Percentiles rank a stretch among this genome's conserved stretches.
phyloP scores from a whole-genome alignment of 2,797 vertebrate genomes.

The Betta splendens region DNA sequence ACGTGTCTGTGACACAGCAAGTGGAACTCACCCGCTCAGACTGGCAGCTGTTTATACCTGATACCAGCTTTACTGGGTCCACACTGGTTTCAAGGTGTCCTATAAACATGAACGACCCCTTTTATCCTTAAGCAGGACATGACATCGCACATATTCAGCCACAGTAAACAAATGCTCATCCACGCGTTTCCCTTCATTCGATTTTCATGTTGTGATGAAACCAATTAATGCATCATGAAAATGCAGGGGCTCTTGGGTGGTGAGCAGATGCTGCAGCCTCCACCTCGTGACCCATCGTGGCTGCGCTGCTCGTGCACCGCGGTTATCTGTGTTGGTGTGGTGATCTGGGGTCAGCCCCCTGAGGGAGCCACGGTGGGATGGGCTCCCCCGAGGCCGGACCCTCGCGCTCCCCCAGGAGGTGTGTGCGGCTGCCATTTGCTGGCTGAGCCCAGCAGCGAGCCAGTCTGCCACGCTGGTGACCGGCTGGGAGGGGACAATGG shows the following conservation, averaged over 20 bases:
- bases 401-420: constrained; percentile 49
- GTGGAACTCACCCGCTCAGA: background rate
- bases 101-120: too few species aligned
- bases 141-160: too few species aligned
- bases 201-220: background rate
- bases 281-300: constrained; percentile 61
- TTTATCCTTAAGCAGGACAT: too few species aligned
- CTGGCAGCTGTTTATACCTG: background rate
- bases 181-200: background rate
- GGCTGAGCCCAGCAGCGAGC: constrained; percentile 46
- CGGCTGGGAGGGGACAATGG: constrained; percentile 56
- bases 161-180: background rate
- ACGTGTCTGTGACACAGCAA: constrained; percentile 44
- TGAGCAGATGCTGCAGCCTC: constrained; percentile 71
- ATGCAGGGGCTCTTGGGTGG: constrained; percentile 16
- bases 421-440: constrained; percentile 58
- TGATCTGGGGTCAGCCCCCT: constrained; percentile 58
- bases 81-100: too few species aligned
- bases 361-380: constrained; percentile 41
- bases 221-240: background rate
- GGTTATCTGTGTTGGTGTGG: constrained; percentile 37
- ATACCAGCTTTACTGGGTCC: too few species aligned
- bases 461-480: constrained; percentile 54
- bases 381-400: constrained; percentile 68
- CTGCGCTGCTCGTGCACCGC: constrained; percentile 32